Evolutionary conservation across 1,140 invertebrate species (phyloP).

Genomic region (Popillia japonica): DNA sequence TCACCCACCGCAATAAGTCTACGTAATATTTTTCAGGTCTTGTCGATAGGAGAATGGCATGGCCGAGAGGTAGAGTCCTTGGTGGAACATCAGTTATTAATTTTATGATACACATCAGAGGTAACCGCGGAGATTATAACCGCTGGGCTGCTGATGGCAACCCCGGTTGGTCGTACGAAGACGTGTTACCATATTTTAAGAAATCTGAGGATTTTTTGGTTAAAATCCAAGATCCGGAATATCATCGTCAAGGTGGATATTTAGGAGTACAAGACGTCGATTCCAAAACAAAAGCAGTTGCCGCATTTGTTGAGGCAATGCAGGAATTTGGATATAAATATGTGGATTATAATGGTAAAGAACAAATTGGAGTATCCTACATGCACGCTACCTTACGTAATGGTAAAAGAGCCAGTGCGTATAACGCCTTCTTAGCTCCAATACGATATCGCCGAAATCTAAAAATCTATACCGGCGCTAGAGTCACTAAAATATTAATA

Average conservation of each 20-base stretch:
- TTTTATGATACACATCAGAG: conserved; percentile 88
- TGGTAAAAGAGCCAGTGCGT: conserved; percentile 85
- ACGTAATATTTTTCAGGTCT: conserved; percentile 59
- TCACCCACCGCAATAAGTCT: too few relatives aligned
- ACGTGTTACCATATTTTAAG: conserved; percentile 81
- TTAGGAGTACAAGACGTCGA: conserved; percentile 69
- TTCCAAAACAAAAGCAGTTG: conserved; percentile 67
- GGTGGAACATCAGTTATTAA: conserved; percentile 85
- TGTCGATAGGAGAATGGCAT: conserved; percentile 63
- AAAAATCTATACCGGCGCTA: conserved; percentile 81
- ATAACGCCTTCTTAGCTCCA: conserved; percentile 86
- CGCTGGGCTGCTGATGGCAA: conserved; percentile 77
- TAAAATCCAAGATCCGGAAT: conserved; percentile 63
- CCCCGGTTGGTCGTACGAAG: conserved; percentile 80
- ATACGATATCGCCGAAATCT: conserved; percentile 81
- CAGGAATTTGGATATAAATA: conserved; percentile 74
- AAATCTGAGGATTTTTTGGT: conserved; percentile 77
- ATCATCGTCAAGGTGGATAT: conserved; percentile 66
- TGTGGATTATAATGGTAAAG: conserved; percentile 85
- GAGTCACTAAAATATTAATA: conserved; percentile 79
- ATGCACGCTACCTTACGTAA: conserved; percentile 79
- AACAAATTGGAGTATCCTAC: conserved; percentile 87
- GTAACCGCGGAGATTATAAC: conserved; percentile 71
- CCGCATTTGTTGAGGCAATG: conserved; percentile 74
- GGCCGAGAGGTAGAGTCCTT: conserved; percentile 70